A percentile compares a stretch with the other conserved stretches of the same genome.
phyloP scores from a whole-genome alignment of 2,113 vertebrate genomes.

The Gallinago paraguaiae region DNA sequence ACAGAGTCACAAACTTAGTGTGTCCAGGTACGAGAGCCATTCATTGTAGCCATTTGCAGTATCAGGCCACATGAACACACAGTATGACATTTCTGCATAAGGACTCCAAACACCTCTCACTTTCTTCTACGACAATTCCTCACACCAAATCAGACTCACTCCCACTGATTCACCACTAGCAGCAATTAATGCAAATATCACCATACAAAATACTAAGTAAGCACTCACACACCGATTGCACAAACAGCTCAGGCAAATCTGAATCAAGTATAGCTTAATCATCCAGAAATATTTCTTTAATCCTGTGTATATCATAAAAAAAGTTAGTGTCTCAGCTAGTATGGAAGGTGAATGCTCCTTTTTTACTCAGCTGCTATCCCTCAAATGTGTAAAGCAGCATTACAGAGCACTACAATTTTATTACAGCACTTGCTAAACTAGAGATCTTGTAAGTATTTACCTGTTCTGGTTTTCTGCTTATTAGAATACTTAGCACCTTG shows the following conservation, averaged over 20 bases:
- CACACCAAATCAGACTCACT: not conserved
- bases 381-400: not conserved
- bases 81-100: not conserved
- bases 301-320: not conserved
- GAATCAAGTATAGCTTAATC: not conserved
- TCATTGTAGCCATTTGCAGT: not conserved
- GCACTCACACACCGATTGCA: not conserved
- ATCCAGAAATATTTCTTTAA: not conserved
- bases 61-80: not conserved
- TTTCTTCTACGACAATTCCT: not conserved
- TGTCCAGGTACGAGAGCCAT: not conserved
- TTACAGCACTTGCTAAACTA: not conserved
- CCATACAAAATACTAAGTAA: not conserved
- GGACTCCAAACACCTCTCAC: not conserved
- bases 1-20: not conserved
- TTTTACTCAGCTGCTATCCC: not conserved
- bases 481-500: conserved; percentile 98
- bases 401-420: not conserved
- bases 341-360: not conserved
- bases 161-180: not conserved
- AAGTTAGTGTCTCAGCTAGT: not conserved
- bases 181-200: not conserved
- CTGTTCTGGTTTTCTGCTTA: conserved; percentile 98
- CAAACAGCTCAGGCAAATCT: not conserved
- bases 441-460: conserved; percentile 64